Evolutionary conservation across 2,113 vertebrate genomes (phyloP).

Genomic region (Psophia crepitans): DNA sequence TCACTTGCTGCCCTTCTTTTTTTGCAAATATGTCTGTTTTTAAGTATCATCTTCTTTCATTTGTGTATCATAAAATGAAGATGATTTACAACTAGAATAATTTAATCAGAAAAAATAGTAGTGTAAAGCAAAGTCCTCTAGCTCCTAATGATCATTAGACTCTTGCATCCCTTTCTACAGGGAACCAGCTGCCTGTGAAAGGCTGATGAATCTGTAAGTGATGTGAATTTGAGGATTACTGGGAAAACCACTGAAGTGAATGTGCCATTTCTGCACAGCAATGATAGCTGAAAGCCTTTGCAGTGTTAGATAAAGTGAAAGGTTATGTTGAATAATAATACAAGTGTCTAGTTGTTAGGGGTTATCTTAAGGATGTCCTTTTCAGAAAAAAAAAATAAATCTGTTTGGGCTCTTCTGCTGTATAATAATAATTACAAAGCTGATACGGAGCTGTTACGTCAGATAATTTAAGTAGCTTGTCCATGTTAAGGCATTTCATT

Average conservation of each 20-base stretch:
- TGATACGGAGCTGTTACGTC: not conserved
- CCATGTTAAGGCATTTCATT: not conserved
- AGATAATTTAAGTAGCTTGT: not conserved
- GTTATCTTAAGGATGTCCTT: not conserved
- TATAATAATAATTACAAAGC: not conserved
- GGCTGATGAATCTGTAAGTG: not conserved
- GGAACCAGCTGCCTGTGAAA: not conserved
- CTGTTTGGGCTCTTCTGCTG: not conserved
- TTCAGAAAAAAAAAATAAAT: not conserved
- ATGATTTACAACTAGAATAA: not conserved
- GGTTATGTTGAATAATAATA: not conserved
- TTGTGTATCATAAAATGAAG: not conserved
- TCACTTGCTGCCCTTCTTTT: not conserved
- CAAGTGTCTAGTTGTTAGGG: not conserved
- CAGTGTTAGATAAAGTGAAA: not conserved
- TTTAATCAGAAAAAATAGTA: not conserved
- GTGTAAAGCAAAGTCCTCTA: not conserved
- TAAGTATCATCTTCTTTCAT: not conserved
- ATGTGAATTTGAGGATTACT: not conserved
- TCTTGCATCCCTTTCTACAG: not conserved
- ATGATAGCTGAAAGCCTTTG: not conserved
- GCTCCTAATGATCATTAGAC: constrained; percentile 7
- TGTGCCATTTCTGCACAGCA: not conserved
- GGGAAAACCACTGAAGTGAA: not conserved
- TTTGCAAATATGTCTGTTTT: not conserved